Evolutionary conservation across 2,797 vertebrate genomes (phyloP).

Genomic region (Galaxias olidus): DNA sequence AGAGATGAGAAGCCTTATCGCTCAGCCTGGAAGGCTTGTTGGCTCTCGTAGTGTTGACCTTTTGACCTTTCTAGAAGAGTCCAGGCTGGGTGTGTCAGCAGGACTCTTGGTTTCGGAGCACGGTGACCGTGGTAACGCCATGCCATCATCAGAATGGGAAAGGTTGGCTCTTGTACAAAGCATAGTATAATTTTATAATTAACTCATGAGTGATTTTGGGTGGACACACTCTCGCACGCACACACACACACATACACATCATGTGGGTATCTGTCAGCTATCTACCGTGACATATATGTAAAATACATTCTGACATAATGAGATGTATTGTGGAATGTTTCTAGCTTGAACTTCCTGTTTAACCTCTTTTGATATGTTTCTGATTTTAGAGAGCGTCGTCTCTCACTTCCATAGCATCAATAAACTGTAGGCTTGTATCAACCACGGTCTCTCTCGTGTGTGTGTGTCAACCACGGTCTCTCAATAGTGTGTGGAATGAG

Average conservation of each 20-base stretch:
- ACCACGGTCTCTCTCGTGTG: not conserved
- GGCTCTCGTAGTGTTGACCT: too few species aligned
- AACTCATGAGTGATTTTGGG: constrained; percentile 63
- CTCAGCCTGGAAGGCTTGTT: too few species aligned
- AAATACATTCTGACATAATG: constrained; percentile 73
- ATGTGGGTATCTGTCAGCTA: constrained; percentile 77
- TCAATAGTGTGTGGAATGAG: not conserved
- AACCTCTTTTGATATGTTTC: constrained; percentile 89
- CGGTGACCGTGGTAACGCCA: constrained; percentile 60
- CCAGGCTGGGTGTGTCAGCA: constrained; percentile 33
- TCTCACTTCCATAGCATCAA: constrained; percentile 86
- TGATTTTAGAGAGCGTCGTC: constrained; percentile 82
- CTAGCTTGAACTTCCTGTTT: constrained; percentile 78
- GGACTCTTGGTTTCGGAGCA: constrained; percentile 64
- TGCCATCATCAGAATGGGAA: constrained; percentile 71
- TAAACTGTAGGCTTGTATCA: constrained; percentile 78
- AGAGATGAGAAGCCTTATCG: too few species aligned
- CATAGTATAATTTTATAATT: constrained; percentile 85
- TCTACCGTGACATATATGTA: constrained; percentile 14
- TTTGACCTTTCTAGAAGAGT: too few species aligned
- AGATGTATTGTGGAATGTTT: constrained; percentile 72
- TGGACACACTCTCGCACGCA: too few species aligned
- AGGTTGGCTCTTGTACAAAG: constrained; percentile 87
- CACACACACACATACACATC: constrained; percentile 76
- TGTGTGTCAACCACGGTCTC: too few species aligned